Conservation (phyloP, 2,888 invertebrate genomes). For the Cantharis nigra region DNA sequence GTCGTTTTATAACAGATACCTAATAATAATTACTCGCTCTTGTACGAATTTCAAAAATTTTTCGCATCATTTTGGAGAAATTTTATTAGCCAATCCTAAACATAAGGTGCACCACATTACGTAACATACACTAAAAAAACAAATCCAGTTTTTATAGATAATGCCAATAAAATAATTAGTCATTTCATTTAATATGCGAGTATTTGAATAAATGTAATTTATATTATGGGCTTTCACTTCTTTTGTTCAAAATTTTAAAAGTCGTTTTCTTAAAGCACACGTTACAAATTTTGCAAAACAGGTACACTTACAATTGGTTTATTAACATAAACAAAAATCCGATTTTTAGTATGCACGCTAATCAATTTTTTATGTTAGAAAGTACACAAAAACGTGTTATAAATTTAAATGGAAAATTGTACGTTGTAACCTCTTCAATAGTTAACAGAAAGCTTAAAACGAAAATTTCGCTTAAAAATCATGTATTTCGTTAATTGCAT, state of each 20-base stretch:
- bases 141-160: not conserved
- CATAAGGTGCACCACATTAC: not conserved
- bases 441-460: not conserved
- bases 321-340: not conserved
- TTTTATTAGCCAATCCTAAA: constrained; percentile 8
- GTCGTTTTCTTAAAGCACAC: not conserved
- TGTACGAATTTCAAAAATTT: not conserved
- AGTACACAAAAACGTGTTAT: not conserved
- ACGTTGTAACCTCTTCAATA: not conserved
- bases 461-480: not conserved
- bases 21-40: constrained; percentile 2
- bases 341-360: not conserved
- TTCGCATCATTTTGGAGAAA: constrained; percentile 16
- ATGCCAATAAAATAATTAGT: not conserved
- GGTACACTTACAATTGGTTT: not conserved
- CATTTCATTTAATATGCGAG: not conserved
- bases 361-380: constrained; percentile 1
- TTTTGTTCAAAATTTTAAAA: not conserved
- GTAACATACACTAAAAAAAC: constrained; percentile 1
- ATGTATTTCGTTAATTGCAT: not conserved
- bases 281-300: not conserved
- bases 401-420: not conserved
- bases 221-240: not conserved
- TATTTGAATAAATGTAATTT: not conserved
- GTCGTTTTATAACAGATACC: constrained; percentile 6